A percentile compares a stretch with the other conserved stretches of the same genome.
phyloP scores from a whole-genome alignment of 2,797 vertebrate species.

The Betta splendens region DNA sequence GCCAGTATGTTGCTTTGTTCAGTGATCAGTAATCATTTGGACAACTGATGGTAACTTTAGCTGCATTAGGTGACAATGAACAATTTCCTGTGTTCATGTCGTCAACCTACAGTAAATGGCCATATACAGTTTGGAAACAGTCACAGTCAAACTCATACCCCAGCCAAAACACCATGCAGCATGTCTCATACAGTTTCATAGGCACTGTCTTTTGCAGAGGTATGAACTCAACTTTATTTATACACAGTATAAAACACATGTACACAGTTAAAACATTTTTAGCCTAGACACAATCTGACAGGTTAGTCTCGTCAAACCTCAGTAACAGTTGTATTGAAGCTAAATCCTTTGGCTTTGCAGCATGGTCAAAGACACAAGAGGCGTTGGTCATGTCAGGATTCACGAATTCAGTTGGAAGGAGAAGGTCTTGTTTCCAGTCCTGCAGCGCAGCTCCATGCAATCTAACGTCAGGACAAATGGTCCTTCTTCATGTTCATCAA shows the following conservation, averaged over 20 bases:
- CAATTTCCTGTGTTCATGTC: background rate
- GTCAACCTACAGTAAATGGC: background rate
- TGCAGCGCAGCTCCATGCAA: constrained; percentile 86
- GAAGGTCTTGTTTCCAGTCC: constrained; percentile 92
- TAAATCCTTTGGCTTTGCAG: background rate
- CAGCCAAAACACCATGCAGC: background rate
- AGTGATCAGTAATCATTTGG: background rate
- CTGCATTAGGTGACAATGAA: background rate
- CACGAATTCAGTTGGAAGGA: constrained; percentile 77
- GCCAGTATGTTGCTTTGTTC: background rate
- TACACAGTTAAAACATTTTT: background rate
- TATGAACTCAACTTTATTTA: constrained; percentile 45
- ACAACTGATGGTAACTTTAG: background rate
- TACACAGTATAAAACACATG: constrained; percentile 13
- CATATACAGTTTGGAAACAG: background rate
- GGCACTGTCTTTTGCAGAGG: background rate
- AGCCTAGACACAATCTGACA: background rate
- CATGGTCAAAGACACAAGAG: background rate
- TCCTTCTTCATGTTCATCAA: constrained; percentile 87
- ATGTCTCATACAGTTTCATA: too few species aligned
- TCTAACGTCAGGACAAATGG: constrained; percentile 76
- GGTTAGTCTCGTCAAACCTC: too few species aligned
- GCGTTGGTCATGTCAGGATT: constrained; percentile 1
- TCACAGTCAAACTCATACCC: too few species aligned
- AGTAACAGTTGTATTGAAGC: background rate